These are phyloP conservation scores for Tricholaema leucomelas DNA, from an alignment of 2,113 vertebrate genomes.

Conservation along the genomic window DNA sequence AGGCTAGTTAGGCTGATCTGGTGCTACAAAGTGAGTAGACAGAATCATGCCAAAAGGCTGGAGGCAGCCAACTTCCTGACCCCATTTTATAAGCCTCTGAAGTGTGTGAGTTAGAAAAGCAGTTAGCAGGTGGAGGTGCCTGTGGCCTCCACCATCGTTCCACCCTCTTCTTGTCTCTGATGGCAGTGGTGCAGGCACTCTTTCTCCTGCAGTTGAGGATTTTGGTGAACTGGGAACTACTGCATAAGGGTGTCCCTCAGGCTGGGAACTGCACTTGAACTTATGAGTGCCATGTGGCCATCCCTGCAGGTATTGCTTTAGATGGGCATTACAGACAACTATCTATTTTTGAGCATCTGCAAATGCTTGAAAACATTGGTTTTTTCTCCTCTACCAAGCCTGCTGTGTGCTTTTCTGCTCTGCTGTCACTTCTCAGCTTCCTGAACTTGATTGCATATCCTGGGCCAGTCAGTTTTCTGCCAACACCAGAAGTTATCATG, in stretches of 20 bases:
- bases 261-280: not conserved
- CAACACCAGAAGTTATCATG: not conserved
- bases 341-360: not conserved
- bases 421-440: not conserved
- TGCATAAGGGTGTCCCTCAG: not conserved
- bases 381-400: not conserved
- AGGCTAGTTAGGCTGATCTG: not conserved
- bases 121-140: not conserved
- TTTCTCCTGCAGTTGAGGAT: not conserved
- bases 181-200: not conserved
- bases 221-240: not conserved
- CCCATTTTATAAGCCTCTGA: not conserved
- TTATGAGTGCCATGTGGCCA: not conserved
- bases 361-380: not conserved
- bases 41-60: not conserved
- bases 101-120: not conserved
- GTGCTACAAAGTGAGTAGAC: fast-evolving
- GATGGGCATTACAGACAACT: not conserved
- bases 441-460: not conserved
- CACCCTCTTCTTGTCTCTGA: not conserved
- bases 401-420: not conserved
- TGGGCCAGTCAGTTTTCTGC: not conserved
- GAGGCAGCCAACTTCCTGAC: not conserved
- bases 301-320: not conserved
- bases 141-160: not conserved